Evolutionary conservation across 2,113 vertebrate genomes (phyloP).

Genomic region (Pollimyrus isidori): DNA sequence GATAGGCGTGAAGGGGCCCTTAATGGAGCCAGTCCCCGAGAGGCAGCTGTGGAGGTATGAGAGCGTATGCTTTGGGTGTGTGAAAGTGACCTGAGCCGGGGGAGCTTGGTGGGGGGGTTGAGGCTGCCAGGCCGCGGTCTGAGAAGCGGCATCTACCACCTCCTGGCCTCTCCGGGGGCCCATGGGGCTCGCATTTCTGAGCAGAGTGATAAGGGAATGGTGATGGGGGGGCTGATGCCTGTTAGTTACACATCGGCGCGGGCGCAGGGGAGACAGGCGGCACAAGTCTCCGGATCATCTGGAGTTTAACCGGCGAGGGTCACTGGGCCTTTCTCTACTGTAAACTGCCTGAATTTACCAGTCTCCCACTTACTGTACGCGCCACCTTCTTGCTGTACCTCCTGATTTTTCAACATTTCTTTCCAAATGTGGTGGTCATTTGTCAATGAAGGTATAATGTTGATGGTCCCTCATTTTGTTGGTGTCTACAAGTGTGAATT

Average conservation of each 20-base stretch:
- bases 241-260: constrained; percentile 95
- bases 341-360: constrained; percentile 97
- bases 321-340: constrained; percentile 62
- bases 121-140: no score
- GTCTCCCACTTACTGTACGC: constrained; percentile 65
- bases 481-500: background rate
- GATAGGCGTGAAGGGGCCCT: background rate
- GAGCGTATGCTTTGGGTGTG: background rate
- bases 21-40: constrained; percentile 19
- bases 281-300: constrained; percentile 37
- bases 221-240: constrained; percentile 97
- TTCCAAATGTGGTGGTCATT: background rate
- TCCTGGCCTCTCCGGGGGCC: no score
- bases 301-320: constrained; percentile 56
- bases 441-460: constrained; percentile 46
- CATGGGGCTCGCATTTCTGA: no score
- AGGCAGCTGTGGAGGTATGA: background rate
- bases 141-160: no score
- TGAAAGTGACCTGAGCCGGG: constrained; percentile 7
- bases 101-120: background rate
- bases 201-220: constrained; percentile 82
- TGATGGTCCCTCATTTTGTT: background rate
- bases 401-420: constrained; percentile 80
- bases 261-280: constrained; percentile 59
- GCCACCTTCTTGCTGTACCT: constrained; percentile 63